Evolutionary conservation across 1,140 invertebrate genomes (phyloP), one percentile per base, ranked within the genome.

Genomic region (Aleiodes sp.): DNA sequence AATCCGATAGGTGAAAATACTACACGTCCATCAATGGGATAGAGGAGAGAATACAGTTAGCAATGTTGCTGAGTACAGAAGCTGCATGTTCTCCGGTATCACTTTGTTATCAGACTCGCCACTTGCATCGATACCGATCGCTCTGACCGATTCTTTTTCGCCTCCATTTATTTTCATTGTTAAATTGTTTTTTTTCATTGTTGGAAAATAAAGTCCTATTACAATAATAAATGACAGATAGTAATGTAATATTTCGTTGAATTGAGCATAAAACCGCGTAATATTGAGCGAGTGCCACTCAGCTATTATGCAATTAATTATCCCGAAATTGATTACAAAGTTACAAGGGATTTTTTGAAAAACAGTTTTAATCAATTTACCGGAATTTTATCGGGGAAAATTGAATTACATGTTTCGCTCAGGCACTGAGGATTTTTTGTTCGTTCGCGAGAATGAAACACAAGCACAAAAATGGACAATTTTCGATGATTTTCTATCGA

Each of bases 81-180:
- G 28, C 31, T 41, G 14, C 31, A 63, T 37, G 31, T 39, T 39
- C 60, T 63, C 60, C 19, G 33, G 60, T 63, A 39, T 35, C 60
- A 63, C 35, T 63, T 63, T 63, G 60, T 63, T 63, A 63, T 39
- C 21, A 1, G 35, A 63, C 31, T 21, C 35, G 60, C 31, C 60
- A 63, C 60, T 63, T 63, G 31, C 35, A 37, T 63, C 35, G 60
- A 63, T 63, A 63, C 37, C 35, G 60, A 63, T 63, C 35, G 8
- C 12, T 4, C 26, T 24, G 21, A 52, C 26, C 10, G 19, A 37
- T 39, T n/a, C 16, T 60, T 31, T 12, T 9, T 4, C 24, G 24
- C 28, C 10, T 21, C 31, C 33, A 14, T 21, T 63, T 29, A n/a
- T n/a, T n/a, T n/a, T n/a, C n/a, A n/a, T n/a, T n/a, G n/a, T n/a